Evolutionary conservation across 2,888 invertebrate genomes (phyloP).

Genomic region (Maniola hyperantus): DNA sequence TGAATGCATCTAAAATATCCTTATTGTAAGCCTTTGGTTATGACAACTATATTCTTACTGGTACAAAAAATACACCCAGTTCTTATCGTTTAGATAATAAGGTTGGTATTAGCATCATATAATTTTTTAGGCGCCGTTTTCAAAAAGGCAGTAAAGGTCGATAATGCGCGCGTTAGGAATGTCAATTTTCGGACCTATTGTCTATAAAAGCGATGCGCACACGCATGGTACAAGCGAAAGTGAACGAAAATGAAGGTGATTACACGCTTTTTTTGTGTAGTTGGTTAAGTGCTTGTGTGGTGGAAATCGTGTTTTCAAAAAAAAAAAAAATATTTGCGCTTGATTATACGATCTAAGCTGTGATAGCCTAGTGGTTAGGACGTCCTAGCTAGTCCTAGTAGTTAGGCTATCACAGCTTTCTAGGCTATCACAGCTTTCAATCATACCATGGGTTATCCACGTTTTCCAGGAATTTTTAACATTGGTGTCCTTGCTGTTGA

Average conservation of each 20-base stretch:
- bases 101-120: conserved; percentile 20
- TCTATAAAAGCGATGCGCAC: conserved; percentile 70
- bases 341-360: too few species aligned
- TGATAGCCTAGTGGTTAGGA: too few species aligned
- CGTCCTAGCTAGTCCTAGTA: too few species aligned
- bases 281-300: conserved; percentile 40
- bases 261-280: conserved; percentile 59
- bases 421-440: too few species aligned
- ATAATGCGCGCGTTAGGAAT: conserved; percentile 60
- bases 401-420: too few species aligned
- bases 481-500: conserved; percentile 54
- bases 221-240: conserved; percentile 62
- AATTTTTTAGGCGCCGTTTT: conserved; percentile 32
- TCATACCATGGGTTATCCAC: too few species aligned
- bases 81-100: not conserved
- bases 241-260: conserved; percentile 79
- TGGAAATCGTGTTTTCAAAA: conserved; percentile 1
- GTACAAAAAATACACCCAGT: not conserved
- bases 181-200: conserved; percentile 61
- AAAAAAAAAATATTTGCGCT: not conserved
- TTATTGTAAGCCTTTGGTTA: conserved; percentile 28
- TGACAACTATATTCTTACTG: conserved; percentile 13
- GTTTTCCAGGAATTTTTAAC: conserved; percentile 55
- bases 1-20: conserved; percentile 23
- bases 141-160: conserved; percentile 60